A percentile compares a stretch with the other conserved stretches of the same genome.
phyloP scores from a whole-genome alignment of 2,888 invertebrate genomes.

The Drosophila tripunctata region DNA sequence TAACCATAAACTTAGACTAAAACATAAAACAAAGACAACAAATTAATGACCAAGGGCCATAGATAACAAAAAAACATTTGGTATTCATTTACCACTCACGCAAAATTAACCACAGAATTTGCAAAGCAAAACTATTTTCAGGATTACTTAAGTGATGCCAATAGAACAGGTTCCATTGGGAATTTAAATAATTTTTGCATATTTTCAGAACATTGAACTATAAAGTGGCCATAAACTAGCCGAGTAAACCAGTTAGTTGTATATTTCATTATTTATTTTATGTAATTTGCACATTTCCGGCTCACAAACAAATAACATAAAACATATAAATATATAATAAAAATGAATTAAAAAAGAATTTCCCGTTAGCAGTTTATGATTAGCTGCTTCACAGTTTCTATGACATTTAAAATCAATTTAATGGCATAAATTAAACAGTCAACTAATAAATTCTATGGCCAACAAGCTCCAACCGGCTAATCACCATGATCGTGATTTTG shows the following conservation, averaged over 20 bases:
- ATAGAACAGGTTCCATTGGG: constrained; percentile 18
- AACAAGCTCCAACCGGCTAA: constrained; percentile 32
- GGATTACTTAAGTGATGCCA: constrained; percentile 3
- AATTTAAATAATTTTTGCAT: constrained; percentile 8
- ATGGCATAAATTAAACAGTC: constrained; percentile 43
- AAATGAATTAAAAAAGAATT: not conserved
- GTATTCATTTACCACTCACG: not conserved
- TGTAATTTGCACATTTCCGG: constrained; percentile 27
- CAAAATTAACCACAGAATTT: constrained; percentile 1
- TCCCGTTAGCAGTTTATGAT: constrained; percentile 33
- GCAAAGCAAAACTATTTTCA: constrained; percentile 4
- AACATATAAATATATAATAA: not conserved
- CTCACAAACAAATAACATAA: not conserved
- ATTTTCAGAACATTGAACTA: constrained; percentile 39
- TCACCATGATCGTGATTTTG: constrained; percentile 14
- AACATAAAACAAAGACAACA: constrained; percentile 3
- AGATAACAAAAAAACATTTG: constrained; percentile 14
- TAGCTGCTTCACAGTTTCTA: constrained; percentile 10
- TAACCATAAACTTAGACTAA: constrained; percentile 1
- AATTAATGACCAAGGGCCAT: constrained; percentile 22
- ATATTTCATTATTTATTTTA: not conserved
- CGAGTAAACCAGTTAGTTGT: constrained; percentile 17
- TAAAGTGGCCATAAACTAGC: not conserved
- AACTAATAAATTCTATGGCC: constrained; percentile 28
- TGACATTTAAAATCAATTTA: constrained; percentile 39